Evolutionary conservation across 2,888 invertebrate species (phyloP), one percentile per base, ranked within the genome.

Genomic region (Eugnorisma glareosa): DNA sequence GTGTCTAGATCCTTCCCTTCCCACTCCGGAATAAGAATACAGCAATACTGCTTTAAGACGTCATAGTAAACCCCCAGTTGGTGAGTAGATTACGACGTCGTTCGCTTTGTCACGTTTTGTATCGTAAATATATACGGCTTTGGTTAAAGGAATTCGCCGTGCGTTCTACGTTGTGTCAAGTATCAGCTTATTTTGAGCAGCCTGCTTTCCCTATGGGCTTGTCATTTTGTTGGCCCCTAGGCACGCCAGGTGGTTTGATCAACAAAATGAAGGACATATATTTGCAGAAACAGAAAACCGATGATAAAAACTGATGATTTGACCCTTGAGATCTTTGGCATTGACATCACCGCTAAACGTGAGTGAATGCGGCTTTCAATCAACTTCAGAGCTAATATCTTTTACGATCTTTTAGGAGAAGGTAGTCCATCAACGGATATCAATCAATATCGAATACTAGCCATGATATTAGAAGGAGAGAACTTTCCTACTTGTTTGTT

Each of bases 401-500:
- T 24, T 40, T 45, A 59, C 10, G 45, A 83, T 37, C 37, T 28
- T 13, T 1, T 31, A n/a, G 15, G 48, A 59, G 5, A 59, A 66
- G 2, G 15, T 40, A 7, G n/a, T 59, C 51, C 18, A 78, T 69
- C 37, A 31, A 66, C 45, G 51, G 48, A 77, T 61, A 83, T 54
- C 70, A 35, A 77, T 68, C 54, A 79, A 83, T 83, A 13, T 68
- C 21, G 64, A 67, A 63, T 64, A 59, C 51, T 40, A 40, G n/a
- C 10, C 35, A 31, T 48, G 7, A 18, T 45, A 59, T 48, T 31
- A 24, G 10, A 59, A 43, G 37, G 11, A 51, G 24, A 61, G 51
- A 73, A 78, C 48, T 51, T 70, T 31, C n/a, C 11, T 54, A 37
- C 11, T 67, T 79, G 73, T 79, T 82, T 74, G 67, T 81, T n/a